Base-by-base conservation (phyloP, 2,888 invertebrate species). In the Cephus runcator region DNA sequence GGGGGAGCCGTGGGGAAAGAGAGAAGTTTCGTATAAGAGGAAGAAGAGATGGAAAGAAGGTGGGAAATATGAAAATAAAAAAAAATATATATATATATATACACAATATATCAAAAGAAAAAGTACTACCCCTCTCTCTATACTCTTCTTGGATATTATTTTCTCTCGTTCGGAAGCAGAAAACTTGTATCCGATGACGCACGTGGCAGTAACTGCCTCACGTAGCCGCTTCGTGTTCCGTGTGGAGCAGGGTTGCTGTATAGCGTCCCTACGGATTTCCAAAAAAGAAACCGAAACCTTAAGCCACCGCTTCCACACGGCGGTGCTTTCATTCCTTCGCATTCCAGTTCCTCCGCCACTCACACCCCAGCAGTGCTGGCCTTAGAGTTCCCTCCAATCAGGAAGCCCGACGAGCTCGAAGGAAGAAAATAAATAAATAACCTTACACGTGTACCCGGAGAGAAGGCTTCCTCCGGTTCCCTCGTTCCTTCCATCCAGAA, bases 161-260 rank as follows among this genome's bases (percentile, higher is more conserved):
- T 75, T 81, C 77, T 75, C 33, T 23, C 68, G 68, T 69, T 34
- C 56, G 69, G 35, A 40, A 77, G 34, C 40, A 73, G 74, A 75
- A 75, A 81, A 81, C 76, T 81, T 75, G 80, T 80, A 75, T 73
- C 77, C 76, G 75, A 75, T 73, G 82, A 76, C 78, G 78, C 82
- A 79, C 80, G 77, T 82, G 82, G 77, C 76, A 71, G 77, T 81
- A 81, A 82, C 81, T 77, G 82, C 78, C 79, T 75, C 33, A 68
- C 73, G 76, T 79, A 34, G 71, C 71, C 12, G 35, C 30, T 73
- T 30, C 35, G 34, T 40, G 68, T 77, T 73, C 69, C 73, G 30
- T 76, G n/a, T 73, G 31, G 77, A 69, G 36, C 69, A 73, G 31
- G 74, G 75, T 75, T 69, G 75, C 76, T 73, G 74, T 69, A 73